Percentiles rank a stretch among this genome's conserved stretches.
phyloP scores from a whole-genome alignment of 1,140 invertebrate species.

The Drosophila cardini region DNA sequence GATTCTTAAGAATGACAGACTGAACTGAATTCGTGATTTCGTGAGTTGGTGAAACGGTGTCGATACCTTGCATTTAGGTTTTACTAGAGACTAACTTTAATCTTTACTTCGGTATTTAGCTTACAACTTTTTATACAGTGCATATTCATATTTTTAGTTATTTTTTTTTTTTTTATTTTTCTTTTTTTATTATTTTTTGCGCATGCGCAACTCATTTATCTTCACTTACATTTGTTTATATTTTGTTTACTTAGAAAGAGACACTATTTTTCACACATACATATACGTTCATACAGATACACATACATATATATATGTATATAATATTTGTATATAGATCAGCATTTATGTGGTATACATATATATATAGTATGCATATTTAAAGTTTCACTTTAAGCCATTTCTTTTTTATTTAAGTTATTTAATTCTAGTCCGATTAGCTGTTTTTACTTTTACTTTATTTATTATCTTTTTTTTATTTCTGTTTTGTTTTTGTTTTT shows the following conservation, averaged over 20 bases:
- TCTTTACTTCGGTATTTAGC: conserved; percentile 61
- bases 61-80: conserved; percentile 26
- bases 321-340: conserved; percentile 59
- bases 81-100: conserved; percentile 52
- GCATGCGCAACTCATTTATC: conserved; percentile 35
- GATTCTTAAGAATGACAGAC: conserved; percentile 15
- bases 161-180: conserved; percentile 14
- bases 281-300: conserved; percentile 49
- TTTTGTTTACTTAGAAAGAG: conserved; percentile 32
- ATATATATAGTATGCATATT: conserved; percentile 38
- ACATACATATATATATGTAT: conserved; percentile 38
- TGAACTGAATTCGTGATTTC: conserved; percentile 16
- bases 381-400: conserved; percentile 29
- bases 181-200: conserved; percentile 33
- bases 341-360: conserved; percentile 58
- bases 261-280: conserved; percentile 46
- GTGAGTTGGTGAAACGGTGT: conserved; percentile 29
- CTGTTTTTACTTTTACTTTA: conserved; percentile 37
- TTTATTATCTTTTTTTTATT: conserved; percentile 1
- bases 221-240: conserved; percentile 21
- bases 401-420: background rate
- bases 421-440: conserved; percentile 9
- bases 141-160: conserved; percentile 39
- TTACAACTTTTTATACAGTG: conserved; percentile 72
- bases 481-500: conserved; percentile 10